Evolutionary conservation across 1,140 invertebrate genomes (phyloP).

Genomic region (Saccostrea cuccullata): DNA sequence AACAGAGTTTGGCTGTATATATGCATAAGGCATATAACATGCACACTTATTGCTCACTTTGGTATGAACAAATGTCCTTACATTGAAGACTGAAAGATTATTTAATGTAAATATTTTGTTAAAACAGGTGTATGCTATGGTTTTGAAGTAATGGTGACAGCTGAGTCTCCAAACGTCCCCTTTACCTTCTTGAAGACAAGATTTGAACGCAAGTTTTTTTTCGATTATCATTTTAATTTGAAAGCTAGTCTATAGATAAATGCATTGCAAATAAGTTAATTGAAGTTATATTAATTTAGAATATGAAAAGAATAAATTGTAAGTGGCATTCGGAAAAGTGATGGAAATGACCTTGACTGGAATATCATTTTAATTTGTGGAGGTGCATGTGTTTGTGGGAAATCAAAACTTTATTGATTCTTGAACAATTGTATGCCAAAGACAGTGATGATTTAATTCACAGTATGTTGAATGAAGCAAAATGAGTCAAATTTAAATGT

Average conservation of each 20-base stretch:
- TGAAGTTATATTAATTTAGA: background rate
- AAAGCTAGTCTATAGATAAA: background rate
- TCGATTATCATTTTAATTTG: background rate
- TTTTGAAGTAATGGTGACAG: conserved; percentile 49
- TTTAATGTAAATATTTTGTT: conserved; percentile 28
- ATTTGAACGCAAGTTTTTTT: conserved; percentile 39
- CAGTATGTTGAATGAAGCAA: conserved; percentile 14
- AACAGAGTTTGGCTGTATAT: background rate
- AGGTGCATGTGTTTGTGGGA: background rate
- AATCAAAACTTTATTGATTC: background rate
- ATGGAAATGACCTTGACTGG: background rate
- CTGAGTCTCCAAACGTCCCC: conserved; percentile 49
- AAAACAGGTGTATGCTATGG: conserved; percentile 51
- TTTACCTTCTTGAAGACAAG: conserved; percentile 50
- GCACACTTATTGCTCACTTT: background rate
- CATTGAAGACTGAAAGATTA: background rate
- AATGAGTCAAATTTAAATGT: conserved; percentile 3
- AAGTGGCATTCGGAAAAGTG: background rate
- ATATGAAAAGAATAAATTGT: background rate
- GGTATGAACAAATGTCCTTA: background rate
- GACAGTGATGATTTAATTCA: background rate
- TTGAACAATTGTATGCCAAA: background rate
- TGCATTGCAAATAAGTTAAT: background rate
- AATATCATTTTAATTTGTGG: background rate
- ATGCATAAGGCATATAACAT: background rate